Conservation (phyloP, 1,140 invertebrate genomes). For the Yoshiicerus persimilis region DNA sequence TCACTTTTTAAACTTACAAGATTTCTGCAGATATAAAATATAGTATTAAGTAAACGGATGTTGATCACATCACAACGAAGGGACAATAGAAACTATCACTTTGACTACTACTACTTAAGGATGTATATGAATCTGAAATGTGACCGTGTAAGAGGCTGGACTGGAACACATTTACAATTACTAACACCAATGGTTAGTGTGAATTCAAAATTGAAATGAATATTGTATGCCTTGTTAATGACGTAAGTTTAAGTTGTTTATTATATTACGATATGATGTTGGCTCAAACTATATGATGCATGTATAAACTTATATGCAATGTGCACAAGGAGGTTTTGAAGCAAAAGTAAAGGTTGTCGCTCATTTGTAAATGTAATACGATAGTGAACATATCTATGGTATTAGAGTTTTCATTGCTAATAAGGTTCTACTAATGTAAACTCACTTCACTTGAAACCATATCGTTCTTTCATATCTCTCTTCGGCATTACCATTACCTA, state of each 20-base stretch:
- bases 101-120: too few relatives aligned
- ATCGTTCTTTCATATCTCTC: not conserved
- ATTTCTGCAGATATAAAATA: not conserved
- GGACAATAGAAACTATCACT: not conserved
- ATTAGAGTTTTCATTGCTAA: not conserved
- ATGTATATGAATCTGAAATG: too few relatives aligned
- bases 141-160: not conserved
- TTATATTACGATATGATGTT: not conserved
- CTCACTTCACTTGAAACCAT: not conserved
- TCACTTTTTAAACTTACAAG: not conserved
- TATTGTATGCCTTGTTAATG: not conserved
- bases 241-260: not conserved
- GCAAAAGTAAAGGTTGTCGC: not conserved
- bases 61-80: not conserved
- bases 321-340: not conserved
- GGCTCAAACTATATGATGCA: not conserved
- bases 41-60: not conserved
- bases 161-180: not conserved
- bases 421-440: not conserved
- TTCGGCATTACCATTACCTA: not conserved
- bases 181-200: not conserved
- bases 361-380: not conserved
- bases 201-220: not conserved
- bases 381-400: not conserved
- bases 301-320: not conserved